A percentile compares a stretch with the other conserved stretches of the same genome.
phyloP scores from a whole-genome alignment of 1,140 invertebrate species.

The Sycophila sp. region DNA sequence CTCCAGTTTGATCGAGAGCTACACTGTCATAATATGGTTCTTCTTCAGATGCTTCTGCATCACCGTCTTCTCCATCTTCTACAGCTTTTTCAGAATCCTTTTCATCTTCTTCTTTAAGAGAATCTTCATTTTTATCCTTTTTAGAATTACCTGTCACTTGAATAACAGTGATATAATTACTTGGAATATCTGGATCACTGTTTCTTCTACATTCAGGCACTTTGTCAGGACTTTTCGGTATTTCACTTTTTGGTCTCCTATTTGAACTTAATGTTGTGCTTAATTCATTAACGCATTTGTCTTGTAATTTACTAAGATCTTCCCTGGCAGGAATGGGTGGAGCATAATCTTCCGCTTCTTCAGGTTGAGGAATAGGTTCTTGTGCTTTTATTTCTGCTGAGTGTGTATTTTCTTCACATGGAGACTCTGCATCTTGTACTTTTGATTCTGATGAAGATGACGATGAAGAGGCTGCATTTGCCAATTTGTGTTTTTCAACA shows the following conservation, averaged over 20 bases:
- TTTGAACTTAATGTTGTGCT: constrained; percentile 58
- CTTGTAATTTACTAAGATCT: constrained; percentile 63
- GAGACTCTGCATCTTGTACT: constrained; percentile 43
- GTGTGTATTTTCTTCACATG: constrained; percentile 45
- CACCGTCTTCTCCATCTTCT: constrained; percentile 60
- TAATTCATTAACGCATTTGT: constrained; percentile 63
- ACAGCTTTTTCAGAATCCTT: constrained; percentile 60
- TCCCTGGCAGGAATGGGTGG: constrained; percentile 54
- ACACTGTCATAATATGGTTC: constrained; percentile 88
- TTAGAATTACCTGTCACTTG: constrained; percentile 77
- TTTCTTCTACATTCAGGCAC: constrained; percentile 61
- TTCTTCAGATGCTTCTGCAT: constrained; percentile 69
- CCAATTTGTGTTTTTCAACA: constrained; percentile 75
- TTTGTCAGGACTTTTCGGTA: constrained; percentile 62
- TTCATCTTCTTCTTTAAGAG: constrained; percentile 59
- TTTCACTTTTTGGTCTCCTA: constrained; percentile 62
- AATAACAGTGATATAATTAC: constrained; percentile 89
- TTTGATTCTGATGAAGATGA: constrained; percentile 43
- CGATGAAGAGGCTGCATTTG: constrained; percentile 47
- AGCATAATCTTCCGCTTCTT: constrained; percentile 44
- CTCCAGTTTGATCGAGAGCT: constrained; percentile 79
- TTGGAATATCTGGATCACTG: constrained; percentile 67
- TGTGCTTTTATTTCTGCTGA: constrained; percentile 47
- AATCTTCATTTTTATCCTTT: constrained; percentile 60
- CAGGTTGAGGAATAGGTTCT: constrained; percentile 36